A percentile compares a stretch with the other conserved stretches of the same genome.
phyloP scores from a whole-genome alignment of 1,140 invertebrate genomes.

The Pachypsylla venusta region DNA sequence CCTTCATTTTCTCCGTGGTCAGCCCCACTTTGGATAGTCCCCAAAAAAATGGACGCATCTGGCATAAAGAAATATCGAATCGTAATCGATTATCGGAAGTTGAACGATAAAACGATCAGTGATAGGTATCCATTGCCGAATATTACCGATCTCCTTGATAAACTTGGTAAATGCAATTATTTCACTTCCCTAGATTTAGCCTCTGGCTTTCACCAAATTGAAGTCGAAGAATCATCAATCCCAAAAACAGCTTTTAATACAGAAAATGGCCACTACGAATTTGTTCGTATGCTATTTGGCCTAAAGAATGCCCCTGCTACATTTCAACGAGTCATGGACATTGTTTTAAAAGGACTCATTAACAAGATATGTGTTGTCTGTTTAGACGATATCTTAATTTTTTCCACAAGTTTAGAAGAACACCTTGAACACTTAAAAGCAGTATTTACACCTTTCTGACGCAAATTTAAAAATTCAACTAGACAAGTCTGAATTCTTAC shows the following conservation, averaged over 20 bases:
- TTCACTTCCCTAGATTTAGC: constrained; percentile 35
- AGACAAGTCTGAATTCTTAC: constrained; percentile 34
- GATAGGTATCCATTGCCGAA: constrained; percentile 36
- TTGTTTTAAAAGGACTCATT: constrained; percentile 23
- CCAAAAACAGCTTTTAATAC: constrained; percentile 35
- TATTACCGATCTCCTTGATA: constrained; percentile 33
- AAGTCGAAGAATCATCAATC: constrained; percentile 27
- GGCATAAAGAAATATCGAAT: constrained; percentile 27
- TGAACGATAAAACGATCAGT: constrained; percentile 27
- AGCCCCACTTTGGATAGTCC: constrained; percentile 17
- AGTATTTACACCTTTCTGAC: constrained; percentile 29
- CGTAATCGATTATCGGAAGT: constrained; percentile 28
- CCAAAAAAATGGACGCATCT: constrained; percentile 21
- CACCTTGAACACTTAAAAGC: constrained; percentile 24
- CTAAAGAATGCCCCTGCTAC: constrained; percentile 29
- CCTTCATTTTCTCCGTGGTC: constrained; percentile 17
- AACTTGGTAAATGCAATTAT: constrained; percentile 28
- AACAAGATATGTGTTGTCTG: constrained; percentile 25
- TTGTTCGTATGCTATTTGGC: constrained; percentile 29
- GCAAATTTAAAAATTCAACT: constrained; percentile 33
- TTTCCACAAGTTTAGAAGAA: constrained; percentile 26
- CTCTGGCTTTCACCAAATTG: constrained; percentile 37
- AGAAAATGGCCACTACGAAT: constrained; percentile 26
- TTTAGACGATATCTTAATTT: constrained; percentile 32
- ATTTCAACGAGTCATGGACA: constrained; percentile 26